Evolutionary conservation across 1,140 invertebrate genomes (phyloP), one percentile per base, ranked within the genome.

Genomic region (Drosophila repletoides): DNA sequence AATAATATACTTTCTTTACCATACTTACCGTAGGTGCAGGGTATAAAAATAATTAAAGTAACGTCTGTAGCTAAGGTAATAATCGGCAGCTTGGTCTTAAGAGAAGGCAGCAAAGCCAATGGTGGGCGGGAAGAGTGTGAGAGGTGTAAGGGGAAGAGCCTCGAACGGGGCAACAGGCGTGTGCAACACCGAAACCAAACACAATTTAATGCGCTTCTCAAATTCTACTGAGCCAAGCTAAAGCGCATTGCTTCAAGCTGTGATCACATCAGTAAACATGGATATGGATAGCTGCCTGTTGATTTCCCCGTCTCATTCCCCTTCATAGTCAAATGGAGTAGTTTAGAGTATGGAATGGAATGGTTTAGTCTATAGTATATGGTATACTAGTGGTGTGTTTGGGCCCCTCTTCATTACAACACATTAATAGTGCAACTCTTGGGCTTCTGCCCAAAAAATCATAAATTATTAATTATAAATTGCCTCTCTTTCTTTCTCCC

Each of bases 161-260:
- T 5, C 15, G 51, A 10, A 15, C 7, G 31, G 12, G 58, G 24
- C 12, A 52, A 51, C 26, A 49, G 40, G 60, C 56, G 75, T 80
- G 76, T 45, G 73, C 77, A 73, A 73, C 55, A 69, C 72, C 77
- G 77, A 83, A 83, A 83, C 77, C 68, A 77, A 84, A 72, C 58
- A 58, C 68, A 73, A 77, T 83, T 73, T 74, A 56, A 66, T 83
- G 77, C 73, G 77, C 73, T 83, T 77, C 76, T 74, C 48, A 38
- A 73, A 80, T 81, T 75, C 76, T 80, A 75, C 71, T 9, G 14
- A 29, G 40, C 26, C 28, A 29, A 28, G 40, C 26, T 17, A 12
- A 22, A 34, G 45, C 28, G 43, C 34, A 60, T 12, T 41, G 31
- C 26, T 28, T 12, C 38, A 52, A 26, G 40, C 46, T 45, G n/a